Percentiles rank a stretch among this genome's conserved stretches.
These are phyloP conservation scores for Acrocephalus scirpaceus DNA, from an alignment of 2,797 vertebrate species.

Conservation along the genomic window DNA sequence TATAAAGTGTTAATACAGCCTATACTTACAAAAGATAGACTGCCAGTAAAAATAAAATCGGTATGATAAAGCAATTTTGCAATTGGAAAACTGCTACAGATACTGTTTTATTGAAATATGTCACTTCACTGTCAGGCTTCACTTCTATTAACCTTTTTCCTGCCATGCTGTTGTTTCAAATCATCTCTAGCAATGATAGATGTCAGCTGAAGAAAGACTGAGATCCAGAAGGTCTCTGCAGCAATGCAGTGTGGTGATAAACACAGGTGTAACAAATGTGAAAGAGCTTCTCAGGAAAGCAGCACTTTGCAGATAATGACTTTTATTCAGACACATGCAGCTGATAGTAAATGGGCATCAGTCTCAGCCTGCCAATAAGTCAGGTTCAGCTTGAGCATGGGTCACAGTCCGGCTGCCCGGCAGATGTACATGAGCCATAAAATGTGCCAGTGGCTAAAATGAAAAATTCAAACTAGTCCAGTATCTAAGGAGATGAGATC, in stretches of 20 bases:
- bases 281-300: neutral
- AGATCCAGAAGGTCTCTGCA: neutral
- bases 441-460: neutral
- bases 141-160: neutral
- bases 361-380: neutral
- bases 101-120: neutral
- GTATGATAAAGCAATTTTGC: neutral
- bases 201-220: rapidly evolving
- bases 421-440: neutral
- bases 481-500: neutral
- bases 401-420: neutral
- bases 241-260: neutral
- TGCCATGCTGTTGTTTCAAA: neutral
- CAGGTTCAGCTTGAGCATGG: neutral
- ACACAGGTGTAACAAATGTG: neutral
- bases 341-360: neutral
- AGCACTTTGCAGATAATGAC: neutral
- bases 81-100: neutral
- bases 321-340: neutral
- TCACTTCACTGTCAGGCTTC: neutral
- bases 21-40: neutral
- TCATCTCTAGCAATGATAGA: neutral
- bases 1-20: neutral
- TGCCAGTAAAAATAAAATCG: neutral
- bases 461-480: neutral